phyloP scores from a whole-genome alignment of 2,888 invertebrate genomes.

The Diaprepes abbreviatus region DNA sequence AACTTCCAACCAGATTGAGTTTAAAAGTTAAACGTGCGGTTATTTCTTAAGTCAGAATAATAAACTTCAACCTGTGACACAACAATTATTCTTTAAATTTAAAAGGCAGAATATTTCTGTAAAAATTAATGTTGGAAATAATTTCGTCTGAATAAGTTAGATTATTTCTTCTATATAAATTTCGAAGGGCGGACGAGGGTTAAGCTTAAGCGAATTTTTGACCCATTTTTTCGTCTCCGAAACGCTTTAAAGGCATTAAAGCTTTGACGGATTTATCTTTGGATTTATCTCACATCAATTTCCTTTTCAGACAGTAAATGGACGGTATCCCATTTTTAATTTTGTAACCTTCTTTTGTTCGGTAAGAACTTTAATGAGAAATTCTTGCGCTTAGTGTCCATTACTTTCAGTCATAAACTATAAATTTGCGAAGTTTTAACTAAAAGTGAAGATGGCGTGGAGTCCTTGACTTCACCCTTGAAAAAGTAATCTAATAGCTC shows the following conservation, averaged over 20 bases:
- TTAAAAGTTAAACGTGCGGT: no score
- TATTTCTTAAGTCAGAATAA: no score
- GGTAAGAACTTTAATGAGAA: no score
- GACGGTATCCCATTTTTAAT: constrained; percentile 13
- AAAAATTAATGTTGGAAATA: constrained; percentile 3
- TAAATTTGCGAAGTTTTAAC: no score
- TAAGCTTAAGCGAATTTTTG: constrained; percentile 20
- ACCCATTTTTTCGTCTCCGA: constrained; percentile 22
- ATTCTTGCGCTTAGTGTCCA: no score
- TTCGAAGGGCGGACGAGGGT: constrained; percentile 8
- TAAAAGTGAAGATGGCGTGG: no score
- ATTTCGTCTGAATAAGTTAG: neutral
- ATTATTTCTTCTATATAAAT: constrained; percentile 20
- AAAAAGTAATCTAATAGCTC: no score
- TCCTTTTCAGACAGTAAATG: constrained; percentile 6
- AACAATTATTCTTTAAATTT: neutral
- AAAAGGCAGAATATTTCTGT: neutral
- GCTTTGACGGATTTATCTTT: constrained; percentile 40
- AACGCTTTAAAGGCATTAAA: constrained; percentile 23
- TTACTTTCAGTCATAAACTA: no score
- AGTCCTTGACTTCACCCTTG: no score
- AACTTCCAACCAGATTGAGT: no score
- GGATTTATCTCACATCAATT: constrained; percentile 34
- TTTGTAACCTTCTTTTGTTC: constrained; percentile 16
- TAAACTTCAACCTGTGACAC: no score